Percentiles rank a stretch among this genome's conserved stretches.
Conservation (phyloP, 2,888 invertebrate genomes). For the Biston betularia region DNA sequence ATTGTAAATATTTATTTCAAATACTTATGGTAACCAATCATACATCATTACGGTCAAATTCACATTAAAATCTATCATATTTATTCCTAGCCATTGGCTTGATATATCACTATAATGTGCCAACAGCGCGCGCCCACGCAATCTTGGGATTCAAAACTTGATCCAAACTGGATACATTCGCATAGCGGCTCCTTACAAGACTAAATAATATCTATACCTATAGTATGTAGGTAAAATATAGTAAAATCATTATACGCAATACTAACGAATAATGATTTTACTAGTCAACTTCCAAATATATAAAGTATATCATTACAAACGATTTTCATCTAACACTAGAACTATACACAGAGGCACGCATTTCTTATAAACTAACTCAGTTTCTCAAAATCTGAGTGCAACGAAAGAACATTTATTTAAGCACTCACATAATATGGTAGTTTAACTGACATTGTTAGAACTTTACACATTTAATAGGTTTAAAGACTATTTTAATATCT, state of each 20-base stretch:
- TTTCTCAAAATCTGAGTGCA: conserved; percentile 33
- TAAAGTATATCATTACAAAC: conserved; percentile 46
- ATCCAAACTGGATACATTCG: conserved; percentile 61
- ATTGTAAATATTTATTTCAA: conserved; percentile 86
- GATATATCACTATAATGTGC: conserved; percentile 74
- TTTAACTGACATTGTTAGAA: not conserved
- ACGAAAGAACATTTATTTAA: not conserved
- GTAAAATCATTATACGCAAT: conserved; percentile 50
- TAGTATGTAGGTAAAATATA: conserved; percentile 50
- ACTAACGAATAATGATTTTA: conserved; percentile 41
- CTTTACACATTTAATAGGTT: too few species aligned
- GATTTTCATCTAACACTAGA: conserved; percentile 59
- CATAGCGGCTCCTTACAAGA: conserved; percentile 74
- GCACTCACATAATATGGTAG: not conserved
- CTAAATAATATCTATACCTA: conserved; percentile 63
- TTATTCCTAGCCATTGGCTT: conserved; percentile 75
- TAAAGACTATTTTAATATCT: too few species aligned
- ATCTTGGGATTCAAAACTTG: conserved; percentile 53
- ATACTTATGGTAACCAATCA: conserved; percentile 86
- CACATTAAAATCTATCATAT: conserved; percentile 62
- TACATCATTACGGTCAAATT: conserved; percentile 77
- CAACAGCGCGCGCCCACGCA: conserved; percentile 69
- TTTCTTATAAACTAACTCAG: conserved; percentile 75
- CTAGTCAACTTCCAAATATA: conserved; percentile 36
- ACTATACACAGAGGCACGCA: conserved; percentile 84